These are phyloP conservation scores for Helicoverpa armigera DNA, from an alignment of 1,140 invertebrate species.

Conservation along the genomic window DNA sequence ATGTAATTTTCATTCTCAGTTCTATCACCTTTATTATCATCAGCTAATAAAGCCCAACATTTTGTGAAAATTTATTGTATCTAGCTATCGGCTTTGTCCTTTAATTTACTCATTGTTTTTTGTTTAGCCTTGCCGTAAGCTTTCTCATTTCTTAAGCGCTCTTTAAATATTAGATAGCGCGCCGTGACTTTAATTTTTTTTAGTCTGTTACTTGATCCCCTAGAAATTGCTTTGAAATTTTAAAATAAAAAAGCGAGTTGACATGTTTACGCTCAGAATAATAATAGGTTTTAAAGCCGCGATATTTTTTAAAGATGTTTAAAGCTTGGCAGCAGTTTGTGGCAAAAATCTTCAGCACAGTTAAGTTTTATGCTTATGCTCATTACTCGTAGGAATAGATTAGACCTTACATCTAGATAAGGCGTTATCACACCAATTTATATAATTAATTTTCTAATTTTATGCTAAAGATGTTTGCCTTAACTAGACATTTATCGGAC, in stretches of 20 bases:
- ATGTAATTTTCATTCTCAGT: too few species aligned
- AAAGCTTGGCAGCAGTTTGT: background rate
- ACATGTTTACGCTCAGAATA: background rate
- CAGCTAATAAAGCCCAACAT: background rate
- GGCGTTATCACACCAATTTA: too few species aligned
- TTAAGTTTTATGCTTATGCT: too few species aligned
- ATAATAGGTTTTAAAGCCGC: background rate
- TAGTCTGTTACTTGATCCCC: conserved; percentile 13
- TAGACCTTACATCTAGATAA: too few species aligned
- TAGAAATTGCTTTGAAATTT: conserved; percentile 23
- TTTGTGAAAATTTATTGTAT: background rate
- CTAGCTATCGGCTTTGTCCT: conserved; percentile 1
- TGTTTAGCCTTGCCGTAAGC: background rate
- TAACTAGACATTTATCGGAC: too few species aligned
- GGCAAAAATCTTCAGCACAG: too few species aligned
- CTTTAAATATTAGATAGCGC: conserved; percentile 23
- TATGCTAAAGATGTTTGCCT: too few species aligned
- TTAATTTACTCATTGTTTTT: conserved; percentile 14
- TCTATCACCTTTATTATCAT: background rate
- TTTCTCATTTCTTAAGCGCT: conserved; percentile 33
- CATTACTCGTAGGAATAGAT: too few species aligned
- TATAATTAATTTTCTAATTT: too few species aligned
- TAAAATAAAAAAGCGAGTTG: conserved; percentile 16
- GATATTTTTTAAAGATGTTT: background rate
- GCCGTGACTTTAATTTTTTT: conserved; percentile 25